Base-by-base conservation (phyloP, 2,888 invertebrate genomes). In the Drosophila limbata region DNA sequence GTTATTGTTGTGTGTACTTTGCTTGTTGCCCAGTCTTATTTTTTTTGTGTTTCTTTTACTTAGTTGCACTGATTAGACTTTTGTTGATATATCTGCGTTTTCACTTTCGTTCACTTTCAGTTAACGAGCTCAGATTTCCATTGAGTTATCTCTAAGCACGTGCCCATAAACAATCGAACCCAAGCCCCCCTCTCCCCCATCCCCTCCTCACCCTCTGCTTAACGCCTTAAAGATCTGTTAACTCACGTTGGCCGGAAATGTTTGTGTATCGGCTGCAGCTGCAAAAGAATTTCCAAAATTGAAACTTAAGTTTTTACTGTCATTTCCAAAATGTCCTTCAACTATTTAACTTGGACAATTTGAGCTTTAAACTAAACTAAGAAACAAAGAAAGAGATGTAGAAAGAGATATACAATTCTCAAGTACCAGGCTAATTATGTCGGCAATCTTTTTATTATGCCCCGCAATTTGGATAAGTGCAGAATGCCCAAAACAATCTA, bases 401-500 rank as follows among this genome's bases (percentile, higher is more conserved):
- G 1, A 21, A 21, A 45, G 25, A 19, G 11, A 35, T 33, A 44
- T 45, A 57, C 9, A 17, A 47, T 37, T 13, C 25, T 47, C 37
- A 48, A 59, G 62, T 72, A 52, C 21, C 25, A 39, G 19, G 56
- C 88, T 84, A 88, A 88, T 84, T 84, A 83, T 78, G 84, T 51
- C 67, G 67, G 79, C 73, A 84, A 86, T 84, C 62, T 84, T 81
- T 88, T 88, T 86, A 86, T 84, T 88, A 88, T 83, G 81, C 70
- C 40, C 62, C 53, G 57, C 73, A 73, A 69, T 81, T 79, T 84
- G 60, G 53, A 60, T 63, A 72, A 78, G 44, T 59, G 55, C 40
- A 55, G 53, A 59, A 62, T 35, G 37, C 13, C 68, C 47, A 70
- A 55, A 73, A 44, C 40, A 61, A 62, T 13, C 6, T 35, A 42